Percentiles rank a stretch among this genome's conserved stretches.
Evolutionary conservation across 2,113 vertebrate species (phyloP).

Genomic region (Xiphophorus hellerii): DNA sequence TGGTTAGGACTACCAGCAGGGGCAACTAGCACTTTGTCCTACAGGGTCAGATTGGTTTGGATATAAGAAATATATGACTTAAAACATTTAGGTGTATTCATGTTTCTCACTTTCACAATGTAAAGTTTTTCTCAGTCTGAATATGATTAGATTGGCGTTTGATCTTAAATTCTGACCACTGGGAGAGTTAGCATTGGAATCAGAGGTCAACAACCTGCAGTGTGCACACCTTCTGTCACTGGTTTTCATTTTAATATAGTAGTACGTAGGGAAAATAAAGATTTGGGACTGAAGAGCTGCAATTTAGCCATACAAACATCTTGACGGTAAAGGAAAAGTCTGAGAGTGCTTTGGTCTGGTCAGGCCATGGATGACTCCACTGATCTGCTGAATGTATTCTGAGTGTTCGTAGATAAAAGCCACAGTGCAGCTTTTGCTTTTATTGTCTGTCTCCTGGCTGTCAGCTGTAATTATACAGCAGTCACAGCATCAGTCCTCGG

Average conservation of each 20-base stretch:
- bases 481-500: constrained; percentile 34
- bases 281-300: constrained; percentile 6
- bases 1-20: too few species aligned
- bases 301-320: constrained; percentile 14
- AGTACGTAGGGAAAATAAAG: background rate
- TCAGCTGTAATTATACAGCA: constrained; percentile 59
- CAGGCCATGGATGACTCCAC: constrained; percentile 2
- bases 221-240: background rate
- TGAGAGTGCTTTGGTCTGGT: background rate
- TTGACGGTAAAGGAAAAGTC: constrained; percentile 9
- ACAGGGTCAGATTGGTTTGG: too few species aligned
- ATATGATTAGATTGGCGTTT: background rate
- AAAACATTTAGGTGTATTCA: too few species aligned
- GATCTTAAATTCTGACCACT: background rate
- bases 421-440: constrained; percentile 22
- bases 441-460: constrained; percentile 44
- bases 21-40: too few species aligned
- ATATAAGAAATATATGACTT: too few species aligned
- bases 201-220: background rate
- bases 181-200: background rate
- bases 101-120: background rate
- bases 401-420: constrained; percentile 38
- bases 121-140: background rate
- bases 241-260: background rate
- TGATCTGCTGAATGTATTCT: constrained; percentile 25